Evolutionary conservation across 2,888 invertebrate species (phyloP).

Genomic region (Chesias legatella): DNA sequence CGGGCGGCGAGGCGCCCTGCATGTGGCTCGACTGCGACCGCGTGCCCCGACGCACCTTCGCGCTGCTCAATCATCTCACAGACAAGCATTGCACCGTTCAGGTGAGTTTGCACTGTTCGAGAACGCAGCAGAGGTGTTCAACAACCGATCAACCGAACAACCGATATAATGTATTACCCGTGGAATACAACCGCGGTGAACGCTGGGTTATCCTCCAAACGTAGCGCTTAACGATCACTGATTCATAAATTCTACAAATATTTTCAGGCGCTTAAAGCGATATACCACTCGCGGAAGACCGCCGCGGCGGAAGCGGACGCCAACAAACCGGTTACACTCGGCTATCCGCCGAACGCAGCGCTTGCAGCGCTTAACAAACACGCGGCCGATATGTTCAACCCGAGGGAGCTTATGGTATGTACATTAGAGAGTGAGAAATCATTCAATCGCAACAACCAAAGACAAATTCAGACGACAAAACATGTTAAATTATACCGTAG

Average conservation of each 20-base stretch:
- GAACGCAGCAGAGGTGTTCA: conserved; percentile 88
- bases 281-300: conserved; percentile 83
- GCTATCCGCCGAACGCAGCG: conserved; percentile 97
- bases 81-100: conserved; percentile 96
- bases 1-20: conserved; percentile 89
- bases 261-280: conserved; percentile 80
- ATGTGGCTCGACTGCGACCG: conserved; percentile 95
- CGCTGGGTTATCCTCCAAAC: too few relatives aligned
- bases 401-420: conserved; percentile 91
- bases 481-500: too few relatives aligned
- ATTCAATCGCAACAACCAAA: too few relatives aligned
- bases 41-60: conserved; percentile 93
- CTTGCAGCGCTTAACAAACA: conserved; percentile 98
- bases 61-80: conserved; percentile 96
- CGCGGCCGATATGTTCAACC: conserved; percentile 93
- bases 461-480: too few relatives aligned
- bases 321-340: conserved; percentile 81
- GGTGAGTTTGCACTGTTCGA: conserved; percentile 82
- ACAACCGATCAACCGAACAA: too few relatives aligned
- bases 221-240: too few relatives aligned
- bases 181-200: too few relatives aligned
- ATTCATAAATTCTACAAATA: neutral
- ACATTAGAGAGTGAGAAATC: too few relatives aligned
- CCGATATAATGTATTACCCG: too few relatives aligned
- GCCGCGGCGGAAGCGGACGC: conserved; percentile 72